Evolutionary conservation across 2,888 invertebrate genomes (phyloP).

Genomic region (Romanomermis culicivorax): DNA sequence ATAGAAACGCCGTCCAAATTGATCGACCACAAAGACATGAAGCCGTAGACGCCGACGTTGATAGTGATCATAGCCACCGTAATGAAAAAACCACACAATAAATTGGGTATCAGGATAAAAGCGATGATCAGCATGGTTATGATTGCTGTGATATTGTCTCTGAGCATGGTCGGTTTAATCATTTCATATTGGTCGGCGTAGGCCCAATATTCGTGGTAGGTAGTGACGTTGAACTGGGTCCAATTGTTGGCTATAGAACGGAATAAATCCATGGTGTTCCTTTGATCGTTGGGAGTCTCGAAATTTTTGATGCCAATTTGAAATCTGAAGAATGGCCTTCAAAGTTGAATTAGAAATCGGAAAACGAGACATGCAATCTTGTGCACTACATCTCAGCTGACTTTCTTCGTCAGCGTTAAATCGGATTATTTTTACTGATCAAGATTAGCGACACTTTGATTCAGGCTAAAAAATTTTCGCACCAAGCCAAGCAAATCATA

Average conservation of each 20-base stretch:
- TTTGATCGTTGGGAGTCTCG: slow-evolving; percentile 15
- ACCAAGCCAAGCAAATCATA: too few relatives aligned
- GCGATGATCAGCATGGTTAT: slow-evolving; percentile 79
- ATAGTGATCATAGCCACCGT: slow-evolving; percentile 81
- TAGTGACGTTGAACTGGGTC: slow-evolving; percentile 53
- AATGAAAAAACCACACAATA: slow-evolving; percentile 72
- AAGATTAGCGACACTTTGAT: too few relatives aligned
- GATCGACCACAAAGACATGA: slow-evolving; percentile 78
- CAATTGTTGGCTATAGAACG: slow-evolving; percentile 53
- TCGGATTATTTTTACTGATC: too few relatives aligned
- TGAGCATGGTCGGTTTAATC: slow-evolving; percentile 22
- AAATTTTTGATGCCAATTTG: slow-evolving; percentile 9
- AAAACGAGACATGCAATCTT: too few relatives aligned
- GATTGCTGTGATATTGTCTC: slow-evolving; percentile 63
- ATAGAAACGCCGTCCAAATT: slow-evolving; percentile 58
- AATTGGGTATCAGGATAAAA: slow-evolving; percentile 74
- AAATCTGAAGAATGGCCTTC: too few relatives aligned
- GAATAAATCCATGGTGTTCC: slow-evolving; percentile 27
- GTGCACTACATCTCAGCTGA: too few relatives aligned
- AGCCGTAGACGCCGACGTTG: slow-evolving; percentile 74
- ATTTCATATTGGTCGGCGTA: slow-evolving; percentile 50
- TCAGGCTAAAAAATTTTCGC: too few relatives aligned
- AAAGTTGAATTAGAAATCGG: too few relatives aligned
- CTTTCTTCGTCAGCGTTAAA: too few relatives aligned
- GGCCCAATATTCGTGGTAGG: slow-evolving; percentile 83